A percentile compares a stretch with the other conserved stretches of the same genome.
These are phyloP conservation scores for Prunella strophiata DNA, from an alignment of 2,797 vertebrate species.

Conservation along the genomic window DNA sequence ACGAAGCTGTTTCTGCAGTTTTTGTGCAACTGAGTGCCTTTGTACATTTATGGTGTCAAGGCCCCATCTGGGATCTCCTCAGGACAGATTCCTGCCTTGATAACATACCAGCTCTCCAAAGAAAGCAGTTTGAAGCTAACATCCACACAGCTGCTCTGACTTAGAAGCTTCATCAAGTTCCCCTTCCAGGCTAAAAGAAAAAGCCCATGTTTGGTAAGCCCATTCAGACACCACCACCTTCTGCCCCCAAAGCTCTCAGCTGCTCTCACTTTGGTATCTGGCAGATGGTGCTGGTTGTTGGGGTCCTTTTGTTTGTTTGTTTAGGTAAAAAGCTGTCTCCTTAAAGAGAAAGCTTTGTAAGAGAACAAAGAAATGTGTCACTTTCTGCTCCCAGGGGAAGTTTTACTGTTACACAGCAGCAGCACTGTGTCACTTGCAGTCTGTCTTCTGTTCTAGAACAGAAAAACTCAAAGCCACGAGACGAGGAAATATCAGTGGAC, in stretches of 20 bases:
- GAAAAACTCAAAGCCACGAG: background rate
- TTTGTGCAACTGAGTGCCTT: conserved; percentile 57
- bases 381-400: background rate
- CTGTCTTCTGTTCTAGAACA: background rate
- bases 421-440: background rate
- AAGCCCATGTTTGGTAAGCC: conserved; percentile 48
- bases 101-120: conserved; percentile 63
- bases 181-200: conserved; percentile 32
- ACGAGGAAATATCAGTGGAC: background rate
- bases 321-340: background rate
- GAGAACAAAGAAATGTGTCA: background rate
- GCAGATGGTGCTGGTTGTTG: background rate
- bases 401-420: background rate
- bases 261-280: background rate
- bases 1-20: conserved; percentile 40
- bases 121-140: conserved; percentile 44
- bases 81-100: conserved; percentile 59
- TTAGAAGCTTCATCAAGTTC: conserved; percentile 44
- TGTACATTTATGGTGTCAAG: conserved; percentile 69
- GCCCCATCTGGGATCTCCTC: conserved; percentile 60
- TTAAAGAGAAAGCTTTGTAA: background rate
- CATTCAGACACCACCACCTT: background rate
- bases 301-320: background rate
- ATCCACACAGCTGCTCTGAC: conserved; percentile 56
- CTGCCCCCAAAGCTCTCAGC: background rate